Base-by-base conservation (phyloP, 2,113 vertebrate genomes). In the Clarias gariepinus region DNA sequence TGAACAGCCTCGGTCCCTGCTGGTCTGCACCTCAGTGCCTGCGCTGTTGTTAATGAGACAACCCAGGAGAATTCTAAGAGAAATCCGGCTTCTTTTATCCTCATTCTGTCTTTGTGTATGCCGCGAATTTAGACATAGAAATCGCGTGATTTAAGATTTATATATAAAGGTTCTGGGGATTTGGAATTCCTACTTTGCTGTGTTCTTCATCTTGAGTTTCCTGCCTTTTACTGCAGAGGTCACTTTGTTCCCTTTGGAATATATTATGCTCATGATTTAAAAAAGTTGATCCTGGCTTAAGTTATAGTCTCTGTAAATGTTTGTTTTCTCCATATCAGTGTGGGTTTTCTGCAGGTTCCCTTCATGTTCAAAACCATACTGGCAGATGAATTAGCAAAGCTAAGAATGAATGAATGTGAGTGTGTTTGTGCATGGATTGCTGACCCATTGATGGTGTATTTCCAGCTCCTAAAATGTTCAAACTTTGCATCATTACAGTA, bases 11-110 rank as follows among this genome's bases (percentile, higher is more conserved):
- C 19, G 79, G 41, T 87, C 66, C 85, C 57, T 71, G 28, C 11
- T 63, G 19, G 77, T 55, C 63, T 78, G 21, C 83, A 64, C 64
- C 69, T 53, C 83, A 85, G 82, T 57, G 66, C 74, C 85, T 63
- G 23, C 47, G 53, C 78, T 85, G 86, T 82, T 85, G 84, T 73
- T 87, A 87, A 89, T 89, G 73, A 89, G 83, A 85, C 18, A 85
- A 30, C 83, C 83, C 73, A 79, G 80, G 86, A 89, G 88, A 85
- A 28, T 64, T 52, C 41, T 78, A 60, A 81, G 47, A 89, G 88
- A 87, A 60, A 79, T 60, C 21, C 28, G 76, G 53, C 84, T 60
- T 5, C 66, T 61, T 73, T 28, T 19, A 58, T 73, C 58, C 74
- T 86, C 82, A 78, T 89, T 73, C 85, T 80, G 83, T 83, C 55